Conservation (phyloP, 1,140 invertebrate species). For the Fopius arisanus region DNA sequence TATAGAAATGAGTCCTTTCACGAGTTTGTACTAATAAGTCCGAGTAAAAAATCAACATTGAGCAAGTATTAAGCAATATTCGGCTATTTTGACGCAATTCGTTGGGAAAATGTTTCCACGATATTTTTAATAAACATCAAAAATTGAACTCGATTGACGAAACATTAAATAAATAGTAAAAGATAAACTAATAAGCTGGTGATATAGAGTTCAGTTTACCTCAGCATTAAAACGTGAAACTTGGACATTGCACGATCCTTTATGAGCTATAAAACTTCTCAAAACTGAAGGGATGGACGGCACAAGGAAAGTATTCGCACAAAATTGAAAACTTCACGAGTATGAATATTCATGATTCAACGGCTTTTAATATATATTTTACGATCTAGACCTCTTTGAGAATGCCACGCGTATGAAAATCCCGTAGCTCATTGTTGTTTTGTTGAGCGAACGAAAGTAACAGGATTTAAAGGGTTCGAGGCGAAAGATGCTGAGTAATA, state of each 20-base stretch:
- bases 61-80: too few relatives aligned
- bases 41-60: too few relatives aligned
- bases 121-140: background rate
- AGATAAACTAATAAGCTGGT: slow-evolving; percentile 55
- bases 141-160: background rate
- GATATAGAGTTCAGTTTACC: slow-evolving; percentile 40
- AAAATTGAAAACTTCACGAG: slow-evolving; percentile 61
- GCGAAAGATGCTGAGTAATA: background rate
- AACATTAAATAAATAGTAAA: slow-evolving; percentile 25
- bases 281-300: slow-evolving; percentile 36
- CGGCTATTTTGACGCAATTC: too few relatives aligned
- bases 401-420: slow-evolving; percentile 9
- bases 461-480: background rate
- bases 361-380: slow-evolving; percentile 60
- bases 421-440: background rate
- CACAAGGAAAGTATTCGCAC: slow-evolving; percentile 54
- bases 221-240: slow-evolving; percentile 34
- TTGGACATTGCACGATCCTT: slow-evolving; percentile 38
- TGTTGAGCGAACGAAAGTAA: background rate
- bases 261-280: slow-evolving; percentile 59
- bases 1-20: too few relatives aligned
- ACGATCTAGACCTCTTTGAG: slow-evolving; percentile 47
- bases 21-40: too few relatives aligned
- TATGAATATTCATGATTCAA: slow-evolving; percentile 57
- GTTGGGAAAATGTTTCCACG: background rate